phyloP scores from a whole-genome alignment of 2,797 vertebrate genomes.

The Centroberyx gerrardi region DNA sequence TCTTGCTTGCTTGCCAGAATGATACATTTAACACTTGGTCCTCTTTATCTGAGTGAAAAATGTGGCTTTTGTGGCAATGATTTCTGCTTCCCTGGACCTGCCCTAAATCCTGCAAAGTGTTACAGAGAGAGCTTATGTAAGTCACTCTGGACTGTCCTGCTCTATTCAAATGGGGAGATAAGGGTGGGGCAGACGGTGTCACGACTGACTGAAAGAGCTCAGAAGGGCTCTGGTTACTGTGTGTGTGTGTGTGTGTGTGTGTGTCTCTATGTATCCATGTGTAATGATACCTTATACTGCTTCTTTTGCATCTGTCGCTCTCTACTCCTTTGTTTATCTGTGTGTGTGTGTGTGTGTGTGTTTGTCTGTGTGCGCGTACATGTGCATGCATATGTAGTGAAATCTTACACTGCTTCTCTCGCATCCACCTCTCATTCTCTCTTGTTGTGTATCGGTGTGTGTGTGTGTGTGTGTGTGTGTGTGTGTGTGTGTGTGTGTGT shows the following conservation, averaged over 20 bases:
- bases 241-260: constrained; percentile 27
- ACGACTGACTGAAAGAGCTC: constrained; percentile 31
- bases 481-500: too few relatives aligned
- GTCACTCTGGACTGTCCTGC: constrained; percentile 15
- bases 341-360: background rate
- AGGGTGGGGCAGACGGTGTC: constrained; percentile 35
- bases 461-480: too few relatives aligned
- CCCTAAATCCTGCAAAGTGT: constrained; percentile 33
- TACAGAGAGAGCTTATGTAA: constrained; percentile 37
- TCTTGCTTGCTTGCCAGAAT: too few relatives aligned
- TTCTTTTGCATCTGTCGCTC: constrained; percentile 12
- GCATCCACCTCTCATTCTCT: too few relatives aligned
- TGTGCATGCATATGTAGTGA: too few relatives aligned
- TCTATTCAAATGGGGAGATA: constrained; percentile 36
- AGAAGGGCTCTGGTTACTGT: constrained; percentile 39
- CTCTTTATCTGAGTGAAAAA: too few relatives aligned
- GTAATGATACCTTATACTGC: constrained; percentile 36
- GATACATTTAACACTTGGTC: too few relatives aligned
- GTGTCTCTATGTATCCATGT: background rate
- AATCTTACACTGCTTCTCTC: too few relatives aligned
- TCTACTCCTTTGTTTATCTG: constrained; percentile 10
- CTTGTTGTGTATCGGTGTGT: too few relatives aligned
- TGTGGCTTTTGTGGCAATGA: too few relatives aligned
- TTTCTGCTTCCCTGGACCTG: too few relatives aligned
- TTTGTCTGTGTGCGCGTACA: background rate